Conservation (phyloP, 1,140 invertebrate genomes). For the Phymastichus coffea region DNA sequence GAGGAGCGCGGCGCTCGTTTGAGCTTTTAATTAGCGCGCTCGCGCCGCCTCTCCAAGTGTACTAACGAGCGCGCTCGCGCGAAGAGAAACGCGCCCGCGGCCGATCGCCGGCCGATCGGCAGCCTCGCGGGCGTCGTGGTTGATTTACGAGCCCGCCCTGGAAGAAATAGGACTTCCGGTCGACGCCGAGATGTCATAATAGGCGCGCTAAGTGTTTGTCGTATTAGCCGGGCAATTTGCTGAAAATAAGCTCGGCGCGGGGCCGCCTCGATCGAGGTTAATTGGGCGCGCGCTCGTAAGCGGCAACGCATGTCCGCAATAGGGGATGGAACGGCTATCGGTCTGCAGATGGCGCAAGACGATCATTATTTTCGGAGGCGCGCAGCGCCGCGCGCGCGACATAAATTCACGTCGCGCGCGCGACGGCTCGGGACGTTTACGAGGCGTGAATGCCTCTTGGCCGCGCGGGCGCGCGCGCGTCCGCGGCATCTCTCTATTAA, state of each 20-base stretch:
- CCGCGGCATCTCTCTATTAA: not conserved
- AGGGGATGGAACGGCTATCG: too few species aligned
- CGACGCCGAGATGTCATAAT: conserved; percentile 12
- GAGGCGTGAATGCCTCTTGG: conserved; percentile 4
- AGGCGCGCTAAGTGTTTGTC: conserved; percentile 9
- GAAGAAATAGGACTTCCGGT: conserved; percentile 3
- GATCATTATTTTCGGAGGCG: not conserved
- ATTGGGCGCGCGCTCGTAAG: not conserved
- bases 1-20: too few species aligned
- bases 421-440: conserved; percentile 20
- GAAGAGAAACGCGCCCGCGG: too few species aligned
- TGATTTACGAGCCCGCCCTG: too few species aligned
- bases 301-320: not conserved
- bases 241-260: conserved; percentile 9
- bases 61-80: too few species aligned
- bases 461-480: too few species aligned
- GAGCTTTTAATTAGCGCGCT: too few species aligned
- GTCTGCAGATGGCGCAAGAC: not conserved
- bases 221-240: conserved; percentile 9
- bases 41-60: too few species aligned
- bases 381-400: too few species aligned
- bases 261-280: conserved; percentile 1
- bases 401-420: too few species aligned
- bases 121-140: too few species aligned
- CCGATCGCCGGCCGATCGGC: too few species aligned